phyloP scores from a whole-genome alignment of 1,140 invertebrate genomes.

The Diploscapter pachys region DNA sequence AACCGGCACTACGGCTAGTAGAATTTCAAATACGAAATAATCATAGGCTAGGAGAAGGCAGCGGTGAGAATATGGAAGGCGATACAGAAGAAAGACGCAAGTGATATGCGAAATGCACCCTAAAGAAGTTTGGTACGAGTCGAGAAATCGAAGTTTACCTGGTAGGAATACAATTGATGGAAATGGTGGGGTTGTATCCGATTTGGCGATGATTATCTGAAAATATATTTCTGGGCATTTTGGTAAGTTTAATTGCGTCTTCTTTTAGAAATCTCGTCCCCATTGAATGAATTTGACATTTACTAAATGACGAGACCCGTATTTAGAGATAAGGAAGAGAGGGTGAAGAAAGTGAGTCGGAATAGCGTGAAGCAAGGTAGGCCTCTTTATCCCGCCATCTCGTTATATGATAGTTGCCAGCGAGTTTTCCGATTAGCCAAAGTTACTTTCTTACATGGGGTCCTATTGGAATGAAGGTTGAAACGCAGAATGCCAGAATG shows the following conservation, averaged over 20 bases:
- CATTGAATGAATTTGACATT: too few species aligned
- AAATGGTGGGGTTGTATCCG: slow-evolving; percentile 47
- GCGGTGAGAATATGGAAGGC: slow-evolving; percentile 51
- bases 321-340: too few species aligned
- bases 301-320: too few species aligned
- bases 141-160: slow-evolving; percentile 30
- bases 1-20: slow-evolving; percentile 26
- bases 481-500: slow-evolving; percentile 46
- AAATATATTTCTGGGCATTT: not conserved
- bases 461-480: slow-evolving; percentile 54
- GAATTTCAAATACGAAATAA: slow-evolving; percentile 20
- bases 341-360: too few species aligned
- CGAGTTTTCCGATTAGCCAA: not conserved
- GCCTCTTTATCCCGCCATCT: too few species aligned
- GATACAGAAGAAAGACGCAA: slow-evolving; percentile 52
- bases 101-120: slow-evolving; percentile 54
- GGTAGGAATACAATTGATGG: slow-evolving; percentile 57
- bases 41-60: slow-evolving; percentile 37
- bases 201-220: slow-evolving; percentile 51
- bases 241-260: too few species aligned
- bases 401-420: too few species aligned
- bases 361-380: too few species aligned
- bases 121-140: slow-evolving; percentile 25
- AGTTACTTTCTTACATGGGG: slow-evolving; percentile 47
- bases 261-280: too few species aligned